phyloP scores from a whole-genome alignment of 2,113 vertebrate genomes.

The Cottus gobio region DNA sequence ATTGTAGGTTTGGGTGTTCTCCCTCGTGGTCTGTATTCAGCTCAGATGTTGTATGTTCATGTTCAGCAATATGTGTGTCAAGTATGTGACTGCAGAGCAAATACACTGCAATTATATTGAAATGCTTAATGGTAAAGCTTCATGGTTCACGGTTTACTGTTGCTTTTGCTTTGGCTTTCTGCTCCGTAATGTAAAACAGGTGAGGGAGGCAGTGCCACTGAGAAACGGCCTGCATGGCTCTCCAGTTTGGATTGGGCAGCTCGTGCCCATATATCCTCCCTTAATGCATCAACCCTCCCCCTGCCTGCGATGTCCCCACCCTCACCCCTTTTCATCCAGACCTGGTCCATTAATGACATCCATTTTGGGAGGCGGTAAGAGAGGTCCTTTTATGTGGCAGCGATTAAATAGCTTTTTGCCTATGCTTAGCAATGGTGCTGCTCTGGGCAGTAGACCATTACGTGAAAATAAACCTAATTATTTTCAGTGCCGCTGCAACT shows the following conservation, averaged over 20 bases:
- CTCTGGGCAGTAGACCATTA: constrained; percentile 75
- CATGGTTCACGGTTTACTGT: constrained; percentile 58
- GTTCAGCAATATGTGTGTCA: constrained; percentile 38
- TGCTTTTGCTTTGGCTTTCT: constrained; percentile 37
- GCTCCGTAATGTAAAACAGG: constrained; percentile 72
- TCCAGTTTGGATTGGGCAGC: constrained; percentile 56
- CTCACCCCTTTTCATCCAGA: constrained; percentile 70
- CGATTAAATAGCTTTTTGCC: constrained; percentile 78
- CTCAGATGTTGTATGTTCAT: constrained; percentile 29
- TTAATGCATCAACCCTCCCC: constrained; percentile 47
- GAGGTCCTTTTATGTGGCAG: constrained; percentile 68
- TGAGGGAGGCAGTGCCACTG: constrained; percentile 65
- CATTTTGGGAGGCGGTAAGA: constrained; percentile 63
- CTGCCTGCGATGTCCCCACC: constrained; percentile 55
- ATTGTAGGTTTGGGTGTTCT: not conserved
- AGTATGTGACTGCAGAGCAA: constrained; percentile 76
- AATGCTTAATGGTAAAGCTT: constrained; percentile 87
- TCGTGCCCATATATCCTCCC: constrained; percentile 51
- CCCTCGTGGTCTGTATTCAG: constrained; percentile 17
- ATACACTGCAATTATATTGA: constrained; percentile 78
- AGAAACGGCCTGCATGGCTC: constrained; percentile 54
- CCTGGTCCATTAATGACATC: constrained; percentile 81
- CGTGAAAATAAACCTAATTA: constrained; percentile 82
- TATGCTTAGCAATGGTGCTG: constrained; percentile 72
- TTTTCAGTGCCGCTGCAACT: constrained; percentile 70